phyloP scores from a whole-genome alignment of 2,797 vertebrate genomes.

The Crotalus adamanteus region DNA sequence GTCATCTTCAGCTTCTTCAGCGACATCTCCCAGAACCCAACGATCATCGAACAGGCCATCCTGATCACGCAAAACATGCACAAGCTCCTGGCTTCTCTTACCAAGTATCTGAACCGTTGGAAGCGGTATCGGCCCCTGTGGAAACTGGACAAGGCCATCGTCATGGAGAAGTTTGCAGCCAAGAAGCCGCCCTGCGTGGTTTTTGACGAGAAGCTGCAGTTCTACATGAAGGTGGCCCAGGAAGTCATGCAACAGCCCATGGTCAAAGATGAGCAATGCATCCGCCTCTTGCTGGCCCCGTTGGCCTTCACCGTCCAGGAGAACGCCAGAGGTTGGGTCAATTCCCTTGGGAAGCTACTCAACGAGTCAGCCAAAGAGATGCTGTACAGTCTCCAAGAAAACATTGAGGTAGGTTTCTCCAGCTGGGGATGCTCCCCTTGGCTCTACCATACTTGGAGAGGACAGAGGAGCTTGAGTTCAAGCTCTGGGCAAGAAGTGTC shows the following conservation, averaged over 20 bases:
- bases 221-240: slow-evolving; percentile 72
- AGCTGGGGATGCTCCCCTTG: neutral
- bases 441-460: neutral
- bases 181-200: slow-evolving; percentile 78
- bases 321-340: slow-evolving; percentile 80
- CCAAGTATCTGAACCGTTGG: slow-evolving; percentile 80
- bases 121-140: slow-evolving; percentile 84
- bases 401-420: slow-evolving; percentile 76
- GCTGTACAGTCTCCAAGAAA: slow-evolving; percentile 77
- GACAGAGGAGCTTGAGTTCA: neutral
- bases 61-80: slow-evolving; percentile 82
- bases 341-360: slow-evolving; percentile 82
- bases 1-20: slow-evolving; percentile 80
- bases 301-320: slow-evolving; percentile 78
- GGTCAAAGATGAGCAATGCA: slow-evolving; percentile 77
- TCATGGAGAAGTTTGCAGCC: slow-evolving; percentile 84
- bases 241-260: slow-evolving; percentile 77
- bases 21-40: slow-evolving; percentile 80
- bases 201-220: slow-evolving; percentile 89
- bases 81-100: slow-evolving; percentile 74
- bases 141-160: slow-evolving; percentile 81
- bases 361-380: slow-evolving; percentile 81
- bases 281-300: slow-evolving; percentile 81
- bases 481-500: neutral
- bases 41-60: slow-evolving; percentile 76